These are phyloP conservation scores for Rafetus swinhoei DNA, from an alignment of 2,113 vertebrate genomes.

Conservation along the genomic window DNA sequence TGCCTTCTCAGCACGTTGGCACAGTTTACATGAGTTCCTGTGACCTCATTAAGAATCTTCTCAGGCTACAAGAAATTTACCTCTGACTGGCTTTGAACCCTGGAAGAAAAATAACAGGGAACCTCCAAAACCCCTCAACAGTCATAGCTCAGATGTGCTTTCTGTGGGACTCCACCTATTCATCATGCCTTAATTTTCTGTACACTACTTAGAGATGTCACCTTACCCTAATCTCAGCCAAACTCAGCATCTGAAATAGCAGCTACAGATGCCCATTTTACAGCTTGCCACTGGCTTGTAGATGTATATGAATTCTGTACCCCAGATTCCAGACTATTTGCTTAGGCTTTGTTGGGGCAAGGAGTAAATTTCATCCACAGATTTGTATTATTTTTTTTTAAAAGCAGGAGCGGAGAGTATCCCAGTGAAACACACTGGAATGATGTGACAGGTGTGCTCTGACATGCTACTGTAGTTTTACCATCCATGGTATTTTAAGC, in stretches of 20 bases:
- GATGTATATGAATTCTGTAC: neutral
- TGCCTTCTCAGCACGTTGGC: no score
- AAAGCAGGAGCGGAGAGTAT: neutral
- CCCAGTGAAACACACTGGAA: neutral
- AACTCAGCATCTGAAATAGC: neutral
- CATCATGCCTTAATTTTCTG: neutral
- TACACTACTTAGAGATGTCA: neutral
- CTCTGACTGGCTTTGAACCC: neutral
- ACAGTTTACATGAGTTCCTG: neutral
- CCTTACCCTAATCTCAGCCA: neutral
- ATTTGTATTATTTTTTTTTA: neutral
- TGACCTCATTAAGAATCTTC: neutral
- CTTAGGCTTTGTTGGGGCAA: neutral
- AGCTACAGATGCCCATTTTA: rapidly evolving
- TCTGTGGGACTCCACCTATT: no score
- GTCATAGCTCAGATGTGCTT: neutral
- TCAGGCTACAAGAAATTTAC: neutral
- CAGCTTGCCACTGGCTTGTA: neutral
- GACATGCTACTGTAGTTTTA: neutral
- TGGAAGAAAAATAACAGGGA: neutral
- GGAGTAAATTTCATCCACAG: neutral
- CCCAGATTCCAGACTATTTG: rapidly evolving
- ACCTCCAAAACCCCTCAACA: neutral
- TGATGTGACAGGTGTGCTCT: neutral
- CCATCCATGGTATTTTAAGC: rapidly evolving